These are phyloP conservation scores for Neolamprologus tretocephalus DNA, from an alignment of 2,113 vertebrate species.

Conservation along the genomic window DNA sequence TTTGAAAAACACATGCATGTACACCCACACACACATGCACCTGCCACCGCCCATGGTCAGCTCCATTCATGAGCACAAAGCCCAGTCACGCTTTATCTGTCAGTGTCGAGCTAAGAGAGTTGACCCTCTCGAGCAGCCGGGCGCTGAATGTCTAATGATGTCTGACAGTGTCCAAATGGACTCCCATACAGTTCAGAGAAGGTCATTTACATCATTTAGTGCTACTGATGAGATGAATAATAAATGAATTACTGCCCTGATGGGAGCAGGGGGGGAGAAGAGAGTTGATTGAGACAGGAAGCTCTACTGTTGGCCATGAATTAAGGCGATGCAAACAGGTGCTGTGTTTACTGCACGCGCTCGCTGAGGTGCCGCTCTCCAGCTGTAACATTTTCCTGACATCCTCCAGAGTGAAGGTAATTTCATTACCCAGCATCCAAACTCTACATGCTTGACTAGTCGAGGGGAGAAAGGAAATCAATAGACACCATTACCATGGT, in stretches of 20 bases:
- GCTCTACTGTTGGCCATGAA: not conserved
- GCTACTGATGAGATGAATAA: slow-evolving; percentile 63
- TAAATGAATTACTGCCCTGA: slow-evolving; percentile 45
- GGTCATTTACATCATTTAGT: slow-evolving; percentile 63
- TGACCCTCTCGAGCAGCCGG: slow-evolving; percentile 48
- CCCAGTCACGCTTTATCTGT: slow-evolving; percentile 34
- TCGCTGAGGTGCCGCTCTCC: slow-evolving; percentile 13
- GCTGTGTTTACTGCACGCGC: slow-evolving; percentile 24
- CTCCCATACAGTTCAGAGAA: slow-evolving; percentile 54
- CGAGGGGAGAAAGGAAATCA: slow-evolving; percentile 47
- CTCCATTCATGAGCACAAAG: not conserved
- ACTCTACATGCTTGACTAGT: slow-evolving; percentile 54
- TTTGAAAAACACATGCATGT: not conserved
- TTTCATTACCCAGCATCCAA: slow-evolving; percentile 58
- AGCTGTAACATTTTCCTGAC: slow-evolving; percentile 43
- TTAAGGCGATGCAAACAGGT: slow-evolving; percentile 40
- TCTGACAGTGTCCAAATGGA: slow-evolving; percentile 67
- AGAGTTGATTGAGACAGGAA: slow-evolving; percentile 40
- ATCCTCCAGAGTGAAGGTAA: slow-evolving; percentile 45
- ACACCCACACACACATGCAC: not conserved
- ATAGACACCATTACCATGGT: slow-evolving; percentile 58
- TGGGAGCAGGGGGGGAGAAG: not conserved
- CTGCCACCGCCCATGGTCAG: not conserved
- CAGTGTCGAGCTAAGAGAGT: slow-evolving; percentile 8
- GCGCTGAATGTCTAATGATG: slow-evolving; percentile 49